These are phyloP conservation scores for Syrphus vitripennis DNA, from an alignment of 2,888 invertebrate genomes.

Conservation along the genomic window DNA sequence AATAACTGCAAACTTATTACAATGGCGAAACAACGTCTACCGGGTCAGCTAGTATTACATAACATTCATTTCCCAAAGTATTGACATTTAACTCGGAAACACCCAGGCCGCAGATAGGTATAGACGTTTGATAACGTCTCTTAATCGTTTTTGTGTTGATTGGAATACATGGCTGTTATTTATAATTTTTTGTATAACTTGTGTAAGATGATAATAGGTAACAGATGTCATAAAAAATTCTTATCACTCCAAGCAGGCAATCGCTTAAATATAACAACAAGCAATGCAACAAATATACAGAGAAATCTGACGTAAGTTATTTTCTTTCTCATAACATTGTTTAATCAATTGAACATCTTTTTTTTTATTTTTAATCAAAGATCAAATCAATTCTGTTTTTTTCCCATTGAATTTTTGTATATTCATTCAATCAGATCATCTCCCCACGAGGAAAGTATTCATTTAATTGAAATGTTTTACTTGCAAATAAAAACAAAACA, in stretches of 20 bases:
- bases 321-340: neutral
- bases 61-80: too few species aligned
- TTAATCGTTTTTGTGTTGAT: too few species aligned
- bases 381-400: conserved; percentile 19
- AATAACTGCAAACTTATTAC: too few species aligned
- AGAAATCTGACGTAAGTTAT: neutral
- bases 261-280: neutral
- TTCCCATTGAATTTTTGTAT: neutral
- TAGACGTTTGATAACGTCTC: too few species aligned
- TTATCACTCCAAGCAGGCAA: neutral
- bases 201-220: too few species aligned
- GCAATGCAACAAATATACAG: neutral
- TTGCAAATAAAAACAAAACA: neutral
- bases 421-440: conserved; percentile 8
- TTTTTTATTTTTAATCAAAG: neutral
- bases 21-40: too few species aligned
- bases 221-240: neutral
- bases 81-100: too few species aligned
- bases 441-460: neutral
- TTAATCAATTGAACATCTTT: neutral
- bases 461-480: conserved; percentile 21
- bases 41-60: too few species aligned
- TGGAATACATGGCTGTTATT: too few species aligned
- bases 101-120: too few species aligned
- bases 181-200: too few species aligned